Percentiles rank a stretch among this genome's conserved stretches.
Evolutionary conservation across 2,888 invertebrate genomes (phyloP).

Genomic region (Leptinotarsa rubiginosa): DNA sequence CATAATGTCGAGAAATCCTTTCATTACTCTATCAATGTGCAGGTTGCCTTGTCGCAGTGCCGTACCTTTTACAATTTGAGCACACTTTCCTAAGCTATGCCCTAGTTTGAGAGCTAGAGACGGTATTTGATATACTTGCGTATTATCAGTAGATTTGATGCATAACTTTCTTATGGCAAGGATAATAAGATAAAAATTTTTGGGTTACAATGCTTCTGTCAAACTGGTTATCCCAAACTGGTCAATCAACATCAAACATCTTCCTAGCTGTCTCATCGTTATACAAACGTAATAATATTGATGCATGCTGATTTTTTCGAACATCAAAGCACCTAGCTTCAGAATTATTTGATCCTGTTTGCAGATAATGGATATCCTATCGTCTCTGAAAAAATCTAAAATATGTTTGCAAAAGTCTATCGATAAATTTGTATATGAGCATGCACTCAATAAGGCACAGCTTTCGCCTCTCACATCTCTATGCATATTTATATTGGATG

Average conservation of each 20-base stretch:
- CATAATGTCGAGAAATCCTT: conserved; percentile 20
- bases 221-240: neutral
- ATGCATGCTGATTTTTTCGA: conserved; percentile 20
- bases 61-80: conserved; percentile 14
- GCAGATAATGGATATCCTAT: conserved; percentile 19
- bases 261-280: conserved; percentile 24
- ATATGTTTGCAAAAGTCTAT: conserved; percentile 21
- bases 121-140: conserved; percentile 20
- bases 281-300: conserved; percentile 25
- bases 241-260: conserved; percentile 16
- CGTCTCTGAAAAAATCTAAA: conserved; percentile 4
- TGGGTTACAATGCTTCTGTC: conserved; percentile 6
- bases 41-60: conserved; percentile 14
- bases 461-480: conserved; percentile 21
- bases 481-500: neutral
- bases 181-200: conserved; percentile 11
- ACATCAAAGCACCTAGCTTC: conserved; percentile 20
- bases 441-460: conserved; percentile 19
- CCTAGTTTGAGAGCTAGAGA: conserved; percentile 31
- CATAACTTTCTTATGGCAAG: conserved; percentile 13
- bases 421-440: neutral
- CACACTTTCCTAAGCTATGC: conserved; percentile 23
- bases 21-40: neutral
- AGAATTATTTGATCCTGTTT: conserved; percentile 14
- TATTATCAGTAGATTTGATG: neutral